A percentile compares a stretch with the other conserved stretches of the same genome.
Conservation (phyloP, 64 coral and sea anemone genomes). For the Trachythela sp. region DNA sequence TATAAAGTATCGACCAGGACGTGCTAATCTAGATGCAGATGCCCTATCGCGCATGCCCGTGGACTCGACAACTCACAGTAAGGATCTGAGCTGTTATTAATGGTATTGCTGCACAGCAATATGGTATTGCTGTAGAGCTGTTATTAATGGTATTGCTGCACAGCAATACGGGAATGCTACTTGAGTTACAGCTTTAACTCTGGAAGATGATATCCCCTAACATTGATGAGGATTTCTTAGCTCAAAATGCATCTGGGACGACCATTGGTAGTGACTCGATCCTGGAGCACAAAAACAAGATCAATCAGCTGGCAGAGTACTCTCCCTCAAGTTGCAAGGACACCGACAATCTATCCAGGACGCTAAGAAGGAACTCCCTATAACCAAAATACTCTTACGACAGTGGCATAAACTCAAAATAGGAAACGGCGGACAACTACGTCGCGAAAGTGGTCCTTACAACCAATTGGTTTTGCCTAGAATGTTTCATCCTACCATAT, state of each 20-base stretch:
- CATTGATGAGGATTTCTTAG: not conserved
- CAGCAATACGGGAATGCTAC: not conserved
- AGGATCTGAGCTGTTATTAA: not conserved
- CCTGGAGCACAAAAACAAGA: not conserved
- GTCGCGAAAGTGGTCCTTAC: not conserved
- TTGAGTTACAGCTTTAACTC: not conserved
- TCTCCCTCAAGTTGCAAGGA: not conserved
- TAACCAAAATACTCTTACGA: not conserved
- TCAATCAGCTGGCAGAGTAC: not conserved
- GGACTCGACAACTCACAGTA: not conserved
- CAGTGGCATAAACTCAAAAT: conserved; percentile 6
- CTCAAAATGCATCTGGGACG: not conserved
- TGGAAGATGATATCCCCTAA: not conserved
- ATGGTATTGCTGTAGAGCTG: not conserved
- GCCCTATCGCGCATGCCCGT: not conserved
- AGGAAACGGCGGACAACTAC: not conserved
- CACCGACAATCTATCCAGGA: not conserved
- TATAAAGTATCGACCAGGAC: not conserved
- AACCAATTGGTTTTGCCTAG: conserved; percentile 6
- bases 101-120: not conserved
- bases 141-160: not conserved
- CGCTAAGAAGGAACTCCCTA: not conserved
- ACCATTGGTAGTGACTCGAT: no score
- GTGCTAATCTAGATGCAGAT: not conserved
- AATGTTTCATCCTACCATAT: not conserved